phyloP scores from a whole-genome alignment of 2,888 invertebrate genomes.

The Ditylenchus weischeri region DNA sequence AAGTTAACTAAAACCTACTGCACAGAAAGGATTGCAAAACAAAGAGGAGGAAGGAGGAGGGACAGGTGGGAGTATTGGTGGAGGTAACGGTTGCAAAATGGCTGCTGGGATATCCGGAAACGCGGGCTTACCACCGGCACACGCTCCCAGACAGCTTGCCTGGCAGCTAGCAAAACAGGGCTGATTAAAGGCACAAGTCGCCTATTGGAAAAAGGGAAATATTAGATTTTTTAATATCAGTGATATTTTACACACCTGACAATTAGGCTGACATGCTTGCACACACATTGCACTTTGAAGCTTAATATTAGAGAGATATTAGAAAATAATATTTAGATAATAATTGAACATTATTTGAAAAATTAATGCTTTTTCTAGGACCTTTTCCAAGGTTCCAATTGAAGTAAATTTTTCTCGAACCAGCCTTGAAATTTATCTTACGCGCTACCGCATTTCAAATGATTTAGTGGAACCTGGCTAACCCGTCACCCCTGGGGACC shows the following conservation, averaged over 20 bases:
- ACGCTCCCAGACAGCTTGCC: constrained; percentile 32
- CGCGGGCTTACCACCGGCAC: constrained; percentile 10
- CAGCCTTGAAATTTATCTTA: no score
- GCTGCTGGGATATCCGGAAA: constrained; percentile 26
- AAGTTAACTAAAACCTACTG: background rate
- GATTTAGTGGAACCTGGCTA: no score
- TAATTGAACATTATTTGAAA: no score
- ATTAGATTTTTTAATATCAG: no score
- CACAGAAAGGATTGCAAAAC: background rate
- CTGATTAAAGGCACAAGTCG: constrained; percentile 35
- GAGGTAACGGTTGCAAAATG: constrained; percentile 28
- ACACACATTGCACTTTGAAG: constrained; percentile 48
- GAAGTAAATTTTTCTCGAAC: no score
- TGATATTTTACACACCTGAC: constrained; percentile 12
- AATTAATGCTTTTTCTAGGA: no score
- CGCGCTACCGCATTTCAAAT: no score
- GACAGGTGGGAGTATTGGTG: background rate
- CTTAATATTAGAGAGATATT: constrained; percentile 7
- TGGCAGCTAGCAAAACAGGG: constrained; percentile 29
- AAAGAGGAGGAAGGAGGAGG: background rate
- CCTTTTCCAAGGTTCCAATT: no score
- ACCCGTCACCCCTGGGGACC: no score
- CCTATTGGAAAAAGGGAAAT: no score
- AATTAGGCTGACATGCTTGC: constrained; percentile 35
- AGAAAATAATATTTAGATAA: background rate